Base-by-base conservation (phyloP, 1,140 invertebrate species). In the Hylaeus anthracinus region DNA sequence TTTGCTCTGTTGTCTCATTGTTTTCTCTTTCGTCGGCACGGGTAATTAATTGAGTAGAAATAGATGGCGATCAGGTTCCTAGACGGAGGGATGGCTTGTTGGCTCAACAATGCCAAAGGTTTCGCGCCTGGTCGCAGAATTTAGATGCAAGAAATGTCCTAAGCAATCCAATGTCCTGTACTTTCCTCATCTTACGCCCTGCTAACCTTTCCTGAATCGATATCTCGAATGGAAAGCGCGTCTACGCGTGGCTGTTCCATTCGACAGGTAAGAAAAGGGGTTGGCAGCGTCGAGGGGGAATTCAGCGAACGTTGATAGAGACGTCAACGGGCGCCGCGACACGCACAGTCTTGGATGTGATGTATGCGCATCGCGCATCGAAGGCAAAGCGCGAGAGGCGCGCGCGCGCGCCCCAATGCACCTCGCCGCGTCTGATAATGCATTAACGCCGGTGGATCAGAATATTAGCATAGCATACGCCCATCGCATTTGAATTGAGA, bases 401-500 rank as follows among this genome's bases (percentile, higher is more conserved):
- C 58, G 58, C 60, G 77, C 64, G 51, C 79, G 69, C 70, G 53
- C 43, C 73, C 73, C 76, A 70, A 86, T 86, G 84, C 83, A 83
- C 69, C 72, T 87, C 86, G 79, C 84, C 79, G 75, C 88, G 86
- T 89, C 90, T 90, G 89, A 91, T 91, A 92, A 91, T 88, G 88
- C 90, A 92, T 91, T 91, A 91, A 88, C 90, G 88, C 89, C 85
- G 85, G 86, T 89, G 88, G 89, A 90, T 91, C 88, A 84, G 88
- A 87, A 90, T 91, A 94, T 93, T 93, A 93, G 91, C 93, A 93
- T 93, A 93, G 92, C 92, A 90, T 93, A 93, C 93, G 92, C 92
- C 92, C 92, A 93, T 92, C 92, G 91, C 92, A 91, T 94, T 93
- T 92, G 92, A 93, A 93, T 94, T 92, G 92, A 92, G 91, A 90